These are phyloP conservation scores for Brachymystax lenok DNA, from an alignment of 2,797 vertebrate species.

Conservation along the genomic window DNA sequence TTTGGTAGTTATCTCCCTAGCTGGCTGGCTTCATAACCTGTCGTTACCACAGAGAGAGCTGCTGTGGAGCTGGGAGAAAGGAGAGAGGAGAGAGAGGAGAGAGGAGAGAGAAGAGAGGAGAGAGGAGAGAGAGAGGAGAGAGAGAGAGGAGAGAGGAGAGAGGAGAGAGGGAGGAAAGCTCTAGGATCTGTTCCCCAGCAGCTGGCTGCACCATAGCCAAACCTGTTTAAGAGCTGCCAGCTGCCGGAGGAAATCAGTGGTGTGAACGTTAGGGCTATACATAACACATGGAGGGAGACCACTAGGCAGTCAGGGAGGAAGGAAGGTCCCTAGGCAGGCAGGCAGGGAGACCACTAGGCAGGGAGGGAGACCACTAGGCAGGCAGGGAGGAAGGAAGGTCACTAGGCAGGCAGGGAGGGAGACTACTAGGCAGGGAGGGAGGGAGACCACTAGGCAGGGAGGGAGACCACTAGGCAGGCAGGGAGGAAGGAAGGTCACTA, in stretches of 20 bases:
- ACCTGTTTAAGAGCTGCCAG: constrained; percentile 8
- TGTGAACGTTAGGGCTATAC: neutral
- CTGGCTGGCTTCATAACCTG: neutral
- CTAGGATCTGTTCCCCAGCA: neutral
- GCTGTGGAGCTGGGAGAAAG: neutral
- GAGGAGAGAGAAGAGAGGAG: too few species aligned
- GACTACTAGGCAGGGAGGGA: too few species aligned
- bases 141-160: too few species aligned
- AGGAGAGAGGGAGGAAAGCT: neutral
- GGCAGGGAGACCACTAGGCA: too few species aligned
- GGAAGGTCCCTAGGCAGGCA: too few species aligned
- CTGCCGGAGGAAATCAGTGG: neutral
- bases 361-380: too few species aligned
- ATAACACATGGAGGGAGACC: neutral
- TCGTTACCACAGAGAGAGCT: neutral
- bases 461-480: too few species aligned
- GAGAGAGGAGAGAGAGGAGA: too few species aligned
- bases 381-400: rapidly evolving
- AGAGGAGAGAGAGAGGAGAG: too few species aligned
- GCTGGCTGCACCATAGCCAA: constrained; percentile 9
- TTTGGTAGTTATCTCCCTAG: neutral
- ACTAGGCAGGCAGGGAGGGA: too few species aligned
- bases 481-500: too few species aligned
- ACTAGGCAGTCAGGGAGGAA: neutral
- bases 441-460: too few species aligned